Conservation (phyloP, 2,888 invertebrate genomes). For the Acanthacorydalis orientalis region DNA sequence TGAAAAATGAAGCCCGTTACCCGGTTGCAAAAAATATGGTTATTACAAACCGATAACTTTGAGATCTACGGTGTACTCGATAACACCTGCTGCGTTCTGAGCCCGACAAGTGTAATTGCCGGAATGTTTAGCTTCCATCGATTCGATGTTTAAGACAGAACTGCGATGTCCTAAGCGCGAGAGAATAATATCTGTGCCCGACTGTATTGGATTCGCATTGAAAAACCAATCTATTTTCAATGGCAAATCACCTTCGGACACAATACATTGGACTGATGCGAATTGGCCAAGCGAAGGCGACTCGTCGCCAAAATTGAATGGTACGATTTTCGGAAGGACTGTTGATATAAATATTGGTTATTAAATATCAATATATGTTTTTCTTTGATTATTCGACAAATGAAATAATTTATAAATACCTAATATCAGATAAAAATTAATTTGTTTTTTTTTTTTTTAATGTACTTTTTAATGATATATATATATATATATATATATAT, state of each 20-base stretch:
- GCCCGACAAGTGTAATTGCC: constrained; percentile 50
- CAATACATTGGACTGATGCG: constrained; percentile 33
- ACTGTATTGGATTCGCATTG: constrained; percentile 42
- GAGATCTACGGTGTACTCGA: constrained; percentile 39
- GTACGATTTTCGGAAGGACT: constrained; percentile 53
- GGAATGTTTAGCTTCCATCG: constrained; percentile 44
- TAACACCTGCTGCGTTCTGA: constrained; percentile 44
- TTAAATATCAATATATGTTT: neutral
- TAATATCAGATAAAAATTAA: no score
- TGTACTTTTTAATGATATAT: no score
- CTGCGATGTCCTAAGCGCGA: constrained; percentile 27
- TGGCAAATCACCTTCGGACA: constrained; percentile 52
- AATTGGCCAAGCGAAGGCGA: constrained; percentile 52
- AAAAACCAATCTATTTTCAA: constrained; percentile 58
- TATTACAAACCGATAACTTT: constrained; percentile 40
- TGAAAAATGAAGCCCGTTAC: no score
- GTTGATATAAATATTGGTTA: constrained; percentile 15
- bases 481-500: no score
- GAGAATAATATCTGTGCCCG: constrained; percentile 26
- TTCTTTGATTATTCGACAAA: neutral
- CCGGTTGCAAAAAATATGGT: no score
- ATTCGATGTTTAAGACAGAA: constrained; percentile 48
- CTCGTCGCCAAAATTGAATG: constrained; percentile 55
- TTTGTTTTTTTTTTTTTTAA: no score
- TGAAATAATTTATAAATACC: no score